Percentiles rank a stretch among this genome's conserved stretches.
Conservation (phyloP, 1,140 invertebrate genomes). For the Drosophila tristis region DNA sequence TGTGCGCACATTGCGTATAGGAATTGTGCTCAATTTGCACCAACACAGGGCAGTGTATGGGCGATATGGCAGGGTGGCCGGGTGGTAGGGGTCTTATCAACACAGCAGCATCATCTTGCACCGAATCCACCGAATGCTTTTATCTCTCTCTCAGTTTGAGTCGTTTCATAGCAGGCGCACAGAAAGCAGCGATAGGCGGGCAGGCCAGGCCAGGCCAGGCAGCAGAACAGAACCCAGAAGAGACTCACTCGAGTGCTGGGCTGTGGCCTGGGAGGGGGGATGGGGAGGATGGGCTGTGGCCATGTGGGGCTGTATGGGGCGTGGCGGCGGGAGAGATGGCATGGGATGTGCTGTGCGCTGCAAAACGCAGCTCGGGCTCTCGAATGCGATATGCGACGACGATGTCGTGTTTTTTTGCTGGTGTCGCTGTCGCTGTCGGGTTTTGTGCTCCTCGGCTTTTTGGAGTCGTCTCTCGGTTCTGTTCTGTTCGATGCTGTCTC, state of each 20-base stretch:
- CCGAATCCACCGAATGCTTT: slow-evolving; percentile 80
- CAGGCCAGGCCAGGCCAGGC: slow-evolving; percentile 28
- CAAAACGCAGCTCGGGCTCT: slow-evolving; percentile 30
- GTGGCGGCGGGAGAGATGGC: slow-evolving; percentile 8
- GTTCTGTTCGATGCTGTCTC: slow-evolving; percentile 22
- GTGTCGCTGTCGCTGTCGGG: slow-evolving; percentile 10
- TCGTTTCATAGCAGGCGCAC: slow-evolving; percentile 79
- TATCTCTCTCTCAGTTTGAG: slow-evolving; percentile 83
- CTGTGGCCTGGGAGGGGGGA: too few species aligned
- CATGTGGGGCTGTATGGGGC: neutral
- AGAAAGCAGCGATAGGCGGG: slow-evolving; percentile 51
- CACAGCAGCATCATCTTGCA: slow-evolving; percentile 81
- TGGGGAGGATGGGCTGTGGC: neutral
- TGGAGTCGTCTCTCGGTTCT: slow-evolving; percentile 10
- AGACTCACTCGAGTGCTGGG: neutral
- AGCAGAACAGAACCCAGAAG: slow-evolving; percentile 36
- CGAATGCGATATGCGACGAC: too few species aligned
- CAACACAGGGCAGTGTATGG: slow-evolving; percentile 42
- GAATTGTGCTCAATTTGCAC: slow-evolving; percentile 78
- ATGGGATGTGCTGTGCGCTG: slow-evolving; percentile 1
- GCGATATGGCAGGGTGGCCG: slow-evolving; percentile 18
- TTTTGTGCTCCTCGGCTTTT: slow-evolving; percentile 33
- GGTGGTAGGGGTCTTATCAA: slow-evolving; percentile 64
- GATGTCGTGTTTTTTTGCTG: too few species aligned
- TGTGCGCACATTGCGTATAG: slow-evolving; percentile 31